Percentiles rank a stretch among this genome's conserved stretches.
phyloP scores from a whole-genome alignment of 2,888 invertebrate species.

The Strigamia crassipes region DNA sequence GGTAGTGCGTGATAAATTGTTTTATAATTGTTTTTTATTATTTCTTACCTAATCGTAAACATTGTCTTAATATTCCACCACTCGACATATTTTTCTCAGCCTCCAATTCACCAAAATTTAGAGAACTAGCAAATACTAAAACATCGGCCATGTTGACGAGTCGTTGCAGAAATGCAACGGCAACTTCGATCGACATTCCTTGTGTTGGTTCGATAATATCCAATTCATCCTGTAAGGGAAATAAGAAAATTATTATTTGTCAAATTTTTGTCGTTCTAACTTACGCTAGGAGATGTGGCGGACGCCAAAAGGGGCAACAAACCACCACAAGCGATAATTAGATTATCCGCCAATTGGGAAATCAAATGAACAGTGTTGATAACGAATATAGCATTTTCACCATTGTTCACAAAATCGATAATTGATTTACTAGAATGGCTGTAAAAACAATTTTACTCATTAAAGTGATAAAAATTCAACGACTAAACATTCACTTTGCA shows the following conservation, averaged over 20 bases:
- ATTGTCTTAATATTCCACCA: slow-evolving; percentile 97
- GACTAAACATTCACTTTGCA: neutral
- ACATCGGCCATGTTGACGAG: slow-evolving; percentile 99
- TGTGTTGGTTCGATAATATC: slow-evolving; percentile 98
- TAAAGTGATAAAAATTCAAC: neutral
- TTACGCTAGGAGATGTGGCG: slow-evolving; percentile 97
- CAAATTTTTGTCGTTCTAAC: slow-evolving; percentile 56
- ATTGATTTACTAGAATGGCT: slow-evolving; percentile 96
- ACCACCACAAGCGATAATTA: slow-evolving; percentile 98
- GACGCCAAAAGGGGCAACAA: slow-evolving; percentile 93
- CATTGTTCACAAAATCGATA: slow-evolving; percentile 96
- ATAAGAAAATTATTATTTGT: too few species aligned
- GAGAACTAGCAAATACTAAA: slow-evolving; percentile 94
- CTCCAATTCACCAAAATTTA: slow-evolving; percentile 96
- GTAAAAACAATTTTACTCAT: slow-evolving; percentile 46
- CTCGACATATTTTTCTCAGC: slow-evolving; percentile 99
- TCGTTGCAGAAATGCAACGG: slow-evolving; percentile 96
- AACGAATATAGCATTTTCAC: slow-evolving; percentile 98
- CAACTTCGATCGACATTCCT: slow-evolving; percentile 97
- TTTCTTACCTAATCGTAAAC: slow-evolving; percentile 73
- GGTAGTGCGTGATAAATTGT: too few species aligned
- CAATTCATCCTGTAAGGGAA: slow-evolving; percentile 97
- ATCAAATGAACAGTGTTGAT: slow-evolving; percentile 99
- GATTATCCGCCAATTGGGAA: slow-evolving; percentile 96
- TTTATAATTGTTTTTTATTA: too few species aligned